Base-by-base conservation (phyloP, 92 coral and sea anemone genomes). In the Muricea muricata region DNA sequence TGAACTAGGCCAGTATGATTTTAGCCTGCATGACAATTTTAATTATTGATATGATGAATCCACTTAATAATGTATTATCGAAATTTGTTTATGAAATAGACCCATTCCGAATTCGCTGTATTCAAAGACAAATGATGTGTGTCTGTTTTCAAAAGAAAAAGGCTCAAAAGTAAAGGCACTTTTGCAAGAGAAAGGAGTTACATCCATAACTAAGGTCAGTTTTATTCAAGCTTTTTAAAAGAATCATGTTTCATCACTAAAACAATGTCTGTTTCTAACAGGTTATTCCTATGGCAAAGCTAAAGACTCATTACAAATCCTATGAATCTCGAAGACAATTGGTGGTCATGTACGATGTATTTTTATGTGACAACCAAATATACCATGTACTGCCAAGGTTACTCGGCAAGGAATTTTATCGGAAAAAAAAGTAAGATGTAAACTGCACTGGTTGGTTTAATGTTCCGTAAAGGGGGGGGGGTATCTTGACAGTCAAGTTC, bases 261-360 rank as follows among this genome's bases (percentile, higher is more conserved):
- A 34, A n/a, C 15, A 66, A 63, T 41, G 25, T 76, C 21, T 32
- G 35, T 10, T 69, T 40, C 35, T 61, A 63, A 31, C 31, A 93
- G 99, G 99, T 97, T 11, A 92, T 97, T 24, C 89, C 93, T 48
- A 66, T 89, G 75, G 57, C 81, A 60, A 97, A 97, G 75, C 85
- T 97, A 18, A 76, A 78, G 18, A 92, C 91, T 74, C 92, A 93
- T 42, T 92, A 92, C 73, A 90, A 93, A 45, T 92, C 98, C 15
- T 96, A 86, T 87, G 98, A 96, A 74, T 80, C 99, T n/a, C 91
- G 90, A 56, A 65, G 99, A 66, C 94, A 97, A 21, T 93, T 97
- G 33, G 85, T 92, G 17, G 57, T 88, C n/a, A 75, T 94, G 81
- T 93, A 90, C 79, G 98, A 97, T 78, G 83, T 94, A 7, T 97